Percentiles rank a stretch among this genome's conserved stretches.
Conservation (phyloP, 2,888 invertebrate species). For the Papilio demoleus region DNA sequence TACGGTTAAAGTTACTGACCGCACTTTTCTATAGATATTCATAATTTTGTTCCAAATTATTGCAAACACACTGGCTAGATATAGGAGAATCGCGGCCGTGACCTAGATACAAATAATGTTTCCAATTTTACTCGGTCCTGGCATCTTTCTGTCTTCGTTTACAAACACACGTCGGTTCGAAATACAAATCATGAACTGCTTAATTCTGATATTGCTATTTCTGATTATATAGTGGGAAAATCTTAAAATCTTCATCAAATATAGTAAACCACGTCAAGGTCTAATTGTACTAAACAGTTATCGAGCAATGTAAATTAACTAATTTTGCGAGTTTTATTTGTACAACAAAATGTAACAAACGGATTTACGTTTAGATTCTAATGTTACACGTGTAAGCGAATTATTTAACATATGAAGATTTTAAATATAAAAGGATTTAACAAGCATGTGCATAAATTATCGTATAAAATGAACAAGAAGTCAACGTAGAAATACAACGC, state of each 20-base stretch:
- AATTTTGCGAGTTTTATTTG: background rate
- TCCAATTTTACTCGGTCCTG: too few relatives aligned
- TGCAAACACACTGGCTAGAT: too few relatives aligned
- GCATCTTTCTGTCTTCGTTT: too few relatives aligned
- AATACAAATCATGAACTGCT: too few relatives aligned
- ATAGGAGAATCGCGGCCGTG: too few relatives aligned
- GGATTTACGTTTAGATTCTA: constrained; percentile 32
- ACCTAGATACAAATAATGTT: too few relatives aligned
- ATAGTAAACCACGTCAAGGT: background rate
- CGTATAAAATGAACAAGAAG: background rate
- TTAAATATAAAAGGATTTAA: constrained; percentile 3
- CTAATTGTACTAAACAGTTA: background rate
- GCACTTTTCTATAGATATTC: too few relatives aligned
- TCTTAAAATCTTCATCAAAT: too few relatives aligned
- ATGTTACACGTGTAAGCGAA: constrained; percentile 11
- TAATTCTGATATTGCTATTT: too few relatives aligned
- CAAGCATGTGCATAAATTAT: background rate
- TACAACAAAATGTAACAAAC: constrained; percentile 1
- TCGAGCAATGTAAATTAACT: background rate
- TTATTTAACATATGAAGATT: constrained; percentile 9
- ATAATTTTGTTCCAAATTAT: too few relatives aligned
- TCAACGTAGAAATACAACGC: constrained; percentile 24
- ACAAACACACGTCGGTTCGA: too few relatives aligned
- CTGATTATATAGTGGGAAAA: background rate
- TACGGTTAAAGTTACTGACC: constrained; percentile 29